Base-by-base conservation (phyloP, 2,113 vertebrate genomes). In the Leuciscus idus region DNA sequence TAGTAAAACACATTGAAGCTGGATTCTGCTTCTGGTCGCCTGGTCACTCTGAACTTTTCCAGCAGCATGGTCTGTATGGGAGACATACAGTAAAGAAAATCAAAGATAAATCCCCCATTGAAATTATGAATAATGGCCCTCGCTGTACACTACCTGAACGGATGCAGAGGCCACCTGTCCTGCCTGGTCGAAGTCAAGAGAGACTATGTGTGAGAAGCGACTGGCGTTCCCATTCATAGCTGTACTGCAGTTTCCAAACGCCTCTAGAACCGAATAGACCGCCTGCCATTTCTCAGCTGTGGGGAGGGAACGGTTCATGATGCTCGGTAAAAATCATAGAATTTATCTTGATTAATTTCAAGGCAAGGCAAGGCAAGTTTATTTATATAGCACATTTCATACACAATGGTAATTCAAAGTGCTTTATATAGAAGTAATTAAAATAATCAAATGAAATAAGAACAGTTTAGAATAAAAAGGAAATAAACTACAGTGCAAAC, bases 1-100 rank as follows among this genome's bases (percentile, higher is more conserved):
- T 99, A 99, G 94, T 99, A 98, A 95, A 99, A 99, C 72, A 98
- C 90, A 1, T 98, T 97, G 94, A 99, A 99, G 0, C 97, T 95
- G 36, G 96, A 93, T 89, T 99, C 98, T 0, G 86, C 93, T 6
- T 95, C 93, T 0, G 98, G 98, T 86, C 95, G 96, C 87, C 93
- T 95, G 8, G 94, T 94, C 5, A 98, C 96, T 0, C 98, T 95
- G 74, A 96, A 94, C 90, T 97, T 99, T 93, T 99, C 98, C 92
- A 99, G 92, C 75, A 99, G 94, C 96, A 99, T 96, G 0, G 98
- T 99, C 98, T 99, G 79, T 43, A 86, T 76, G 55, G 64, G 36
- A 76, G 85, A 68, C 85, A 28, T 26, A 8, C 6, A 57, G 19
- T 23, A 52, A 33, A 57, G 4, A 30, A n/a, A n/a, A 73, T 83